Conservation (phyloP, 2,888 invertebrate genomes). For the Schrankia costaestrigalis region DNA sequence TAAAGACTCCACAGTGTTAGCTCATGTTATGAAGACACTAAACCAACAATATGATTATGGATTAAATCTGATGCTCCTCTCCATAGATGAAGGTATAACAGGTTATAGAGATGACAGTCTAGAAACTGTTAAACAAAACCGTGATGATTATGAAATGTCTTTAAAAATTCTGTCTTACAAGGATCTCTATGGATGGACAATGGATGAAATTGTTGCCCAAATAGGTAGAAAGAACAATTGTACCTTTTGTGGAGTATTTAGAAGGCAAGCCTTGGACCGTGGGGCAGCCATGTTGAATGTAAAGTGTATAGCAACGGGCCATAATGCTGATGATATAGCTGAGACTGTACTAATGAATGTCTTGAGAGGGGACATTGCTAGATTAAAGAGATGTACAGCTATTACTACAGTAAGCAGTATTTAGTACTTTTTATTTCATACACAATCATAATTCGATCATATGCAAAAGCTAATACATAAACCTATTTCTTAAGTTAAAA, state of each 20-base stretch:
- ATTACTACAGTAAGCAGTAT: conserved; percentile 87
- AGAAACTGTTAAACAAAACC: conserved; percentile 96
- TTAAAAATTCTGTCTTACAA: conserved; percentile 97
- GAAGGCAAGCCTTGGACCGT: conserved; percentile 96
- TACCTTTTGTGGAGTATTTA: conserved; percentile 96
- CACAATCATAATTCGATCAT: too few relatives aligned
- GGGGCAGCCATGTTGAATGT: conserved; percentile 94
- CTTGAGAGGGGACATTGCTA: conserved; percentile 96
- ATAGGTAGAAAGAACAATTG: conserved; percentile 96
- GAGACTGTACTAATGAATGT: conserved; percentile 99
- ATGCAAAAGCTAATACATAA: too few relatives aligned
- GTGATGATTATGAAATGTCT: conserved; percentile 95
- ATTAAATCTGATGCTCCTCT: conserved; percentile 92
- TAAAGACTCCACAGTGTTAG: conserved; percentile 98
- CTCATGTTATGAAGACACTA: conserved; percentile 93
- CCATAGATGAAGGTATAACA: conserved; percentile 99
- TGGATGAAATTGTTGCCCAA: conserved; percentile 97
- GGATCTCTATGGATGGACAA: conserved; percentile 99
- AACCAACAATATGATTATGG: conserved; percentile 96
- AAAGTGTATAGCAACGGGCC: conserved; percentile 97
- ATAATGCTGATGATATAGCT: conserved; percentile 98
- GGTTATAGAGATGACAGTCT: conserved; percentile 97
- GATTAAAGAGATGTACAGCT: conserved; percentile 94
- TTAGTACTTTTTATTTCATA: too few relatives aligned
- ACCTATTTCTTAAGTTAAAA: too few relatives aligned